Conservation (phyloP, 1,140 invertebrate species). For the Fopius arisanus region DNA sequence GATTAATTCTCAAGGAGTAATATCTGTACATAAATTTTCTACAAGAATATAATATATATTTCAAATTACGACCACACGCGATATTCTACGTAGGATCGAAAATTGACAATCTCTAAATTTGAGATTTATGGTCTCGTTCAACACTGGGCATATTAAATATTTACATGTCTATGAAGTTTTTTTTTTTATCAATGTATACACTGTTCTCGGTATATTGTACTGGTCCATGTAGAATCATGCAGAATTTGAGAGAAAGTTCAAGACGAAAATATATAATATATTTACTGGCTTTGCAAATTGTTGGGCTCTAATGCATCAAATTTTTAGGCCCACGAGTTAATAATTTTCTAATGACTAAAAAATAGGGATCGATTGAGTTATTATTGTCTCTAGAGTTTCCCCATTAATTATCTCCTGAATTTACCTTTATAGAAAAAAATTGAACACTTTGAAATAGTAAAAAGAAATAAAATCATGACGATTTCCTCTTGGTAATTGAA, state of each 20-base stretch:
- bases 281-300: neutral
- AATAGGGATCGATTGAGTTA: neutral
- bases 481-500: too few species aligned
- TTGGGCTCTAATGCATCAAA: neutral
- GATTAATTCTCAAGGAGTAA: neutral
- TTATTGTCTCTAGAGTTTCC: neutral
- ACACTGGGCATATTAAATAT: neutral
- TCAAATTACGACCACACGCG: neutral
- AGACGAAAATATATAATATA: neutral
- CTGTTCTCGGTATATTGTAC: neutral
- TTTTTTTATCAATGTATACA: neutral
- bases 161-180: neutral
- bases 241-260: neutral
- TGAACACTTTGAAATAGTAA: neutral
- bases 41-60: conserved; percentile 25
- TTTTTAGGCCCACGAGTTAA: neutral
- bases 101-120: neutral
- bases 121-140: neutral
- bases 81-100: neutral
- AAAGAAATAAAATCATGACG: neutral
- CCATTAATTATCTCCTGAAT: neutral
- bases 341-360: neutral
- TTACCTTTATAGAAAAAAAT: neutral
- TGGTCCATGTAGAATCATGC: neutral
- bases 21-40: conserved; percentile 24